Base-by-base conservation (phyloP, 2,113 vertebrate species). In the Pterophyllum scalare region DNA sequence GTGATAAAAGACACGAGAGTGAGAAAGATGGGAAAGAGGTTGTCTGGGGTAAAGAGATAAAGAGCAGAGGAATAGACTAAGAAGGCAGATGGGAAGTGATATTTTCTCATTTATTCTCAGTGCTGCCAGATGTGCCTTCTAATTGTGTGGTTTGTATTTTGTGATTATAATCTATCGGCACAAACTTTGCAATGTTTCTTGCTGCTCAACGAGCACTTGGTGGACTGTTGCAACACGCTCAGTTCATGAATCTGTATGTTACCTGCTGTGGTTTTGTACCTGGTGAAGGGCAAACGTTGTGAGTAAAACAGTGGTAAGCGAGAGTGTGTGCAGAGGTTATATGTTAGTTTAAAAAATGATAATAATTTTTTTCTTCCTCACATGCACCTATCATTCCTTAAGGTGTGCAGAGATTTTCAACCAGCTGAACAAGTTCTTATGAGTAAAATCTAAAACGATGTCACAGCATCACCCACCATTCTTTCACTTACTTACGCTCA, bases 71-170 rank as follows among this genome's bases (percentile, higher is more conserved):
- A 43, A 19, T 12, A 40, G 49, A 75, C 7, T 5, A 1, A 78
- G 38, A 59, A 58, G 60, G 2, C 77, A 83, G 80, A 90, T 84
- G 82, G 86, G 38, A 70, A 81, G 67, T 5, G 5, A 26, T 17
- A 38, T 79, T 65, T 59, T 28, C 3, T 83, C 75, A 70, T 81
- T 87, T 86, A 57, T 43, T 70, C 46, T 38, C 59, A 40, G 26
- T 61, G 58, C 17, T 82, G 72, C 43, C 82, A 87, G 80, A 89
- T 86, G 80, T 80, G 78, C 33, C 28, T 79, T 75, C 28, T 70
- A 31, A 80, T 79, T 70, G 28, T 54, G 35, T 43, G 4, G 46
- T 82, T 76, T 1, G 8, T 24, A 58, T 65, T 76, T 0, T 31
- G 67, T 19, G 6, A 78, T 80, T 86, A 56, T 33, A 75, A 79